A percentile compares a stretch with the other conserved stretches of the same genome.
phyloP scores from a whole-genome alignment of 2,113 vertebrate species.

The Rhagologus leucostigma region DNA sequence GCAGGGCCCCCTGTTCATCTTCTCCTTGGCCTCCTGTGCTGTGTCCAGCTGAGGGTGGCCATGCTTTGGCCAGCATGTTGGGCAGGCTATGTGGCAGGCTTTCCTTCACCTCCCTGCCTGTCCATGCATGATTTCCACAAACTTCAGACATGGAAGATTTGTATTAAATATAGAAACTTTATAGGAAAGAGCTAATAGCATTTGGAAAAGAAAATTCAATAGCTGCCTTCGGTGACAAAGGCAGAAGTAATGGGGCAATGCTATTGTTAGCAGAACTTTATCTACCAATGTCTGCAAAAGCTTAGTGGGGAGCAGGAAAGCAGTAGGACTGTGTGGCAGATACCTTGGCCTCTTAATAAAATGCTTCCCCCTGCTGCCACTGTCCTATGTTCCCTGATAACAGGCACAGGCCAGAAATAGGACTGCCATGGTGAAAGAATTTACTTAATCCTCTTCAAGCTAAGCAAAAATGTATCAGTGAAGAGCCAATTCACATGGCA shows the following conservation, averaged over 20 bases:
- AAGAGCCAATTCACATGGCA: slow-evolving; percentile 33
- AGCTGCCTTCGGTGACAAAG: slow-evolving; percentile 17
- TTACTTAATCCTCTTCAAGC: slow-evolving; percentile 52
- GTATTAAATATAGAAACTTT: slow-evolving; percentile 11
- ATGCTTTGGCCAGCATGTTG: accelerated
- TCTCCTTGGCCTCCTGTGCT: not conserved
- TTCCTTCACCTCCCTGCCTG: not conserved
- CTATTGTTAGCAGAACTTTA: slow-evolving; percentile 52
- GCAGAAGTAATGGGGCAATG: not conserved
- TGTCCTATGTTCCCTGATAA: slow-evolving; percentile 57
- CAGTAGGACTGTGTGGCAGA: not conserved
- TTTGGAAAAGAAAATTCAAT: slow-evolving; percentile 13
- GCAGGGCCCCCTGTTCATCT: not conserved
- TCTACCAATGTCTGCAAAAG: not conserved
- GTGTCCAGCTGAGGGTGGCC: not conserved
- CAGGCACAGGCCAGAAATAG: slow-evolving; percentile 52
- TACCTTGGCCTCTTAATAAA: slow-evolving; percentile 2
- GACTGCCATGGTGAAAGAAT: slow-evolving; percentile 30
- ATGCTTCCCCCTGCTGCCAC: not conserved
- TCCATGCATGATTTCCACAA: not conserved
- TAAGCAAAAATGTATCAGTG: slow-evolving; percentile 26
- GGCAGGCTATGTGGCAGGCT: not conserved
- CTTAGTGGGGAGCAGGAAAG: not conserved
- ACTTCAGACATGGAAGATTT: not conserved
- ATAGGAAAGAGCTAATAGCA: not conserved